Evolutionary conservation across 1,140 invertebrate species (phyloP), one percentile per base, ranked within the genome.

Genomic region (Euwallacea similis): DNA sequence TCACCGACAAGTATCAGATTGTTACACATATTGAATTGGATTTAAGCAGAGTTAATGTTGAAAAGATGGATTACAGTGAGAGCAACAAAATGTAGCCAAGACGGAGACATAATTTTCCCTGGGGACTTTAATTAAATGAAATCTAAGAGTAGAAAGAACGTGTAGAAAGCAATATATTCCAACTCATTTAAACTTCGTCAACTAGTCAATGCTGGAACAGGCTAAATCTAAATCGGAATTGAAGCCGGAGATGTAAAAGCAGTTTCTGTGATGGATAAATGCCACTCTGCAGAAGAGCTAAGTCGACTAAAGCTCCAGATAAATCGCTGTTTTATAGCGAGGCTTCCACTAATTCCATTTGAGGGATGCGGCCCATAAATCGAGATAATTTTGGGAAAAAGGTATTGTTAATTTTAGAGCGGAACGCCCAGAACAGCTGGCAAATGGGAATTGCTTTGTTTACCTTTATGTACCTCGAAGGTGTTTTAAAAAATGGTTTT

Each of bases 311-410:
- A 75, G 72, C 73, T 73, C 71, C 71, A 78, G 79, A 79, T 77
- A 79, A 79, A 79, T 79, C 74, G 79, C 72, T 76, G 79, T 79
- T 79, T 79, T 79, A 79, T 76, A 78, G 75, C 76, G 72, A 54
- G 59, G 74, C 75, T 70, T 65, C 75, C 76, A 78, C 73, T 79
- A 79, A 79, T 79, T 79, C 79, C 76, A 74, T 76, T 78, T 79
- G 79, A 79, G 75, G 75, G 77, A 79, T 79, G 79, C 71, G 72
- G 71, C 69, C 77, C 74, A 79, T 79, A 79, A 79, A 79, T 79
- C 76, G 77, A 77, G 79, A 79, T 79, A 79, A 79, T 79, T 79
- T 78, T 79, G 76, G 74, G 75, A 67, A 67, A 79, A 75, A 76
- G 71, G 76, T 60, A 62, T 71, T 76, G 75, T 76, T 79, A 79